Conservation (phyloP, 2,888 invertebrate species). For the Merodon equestris region DNA sequence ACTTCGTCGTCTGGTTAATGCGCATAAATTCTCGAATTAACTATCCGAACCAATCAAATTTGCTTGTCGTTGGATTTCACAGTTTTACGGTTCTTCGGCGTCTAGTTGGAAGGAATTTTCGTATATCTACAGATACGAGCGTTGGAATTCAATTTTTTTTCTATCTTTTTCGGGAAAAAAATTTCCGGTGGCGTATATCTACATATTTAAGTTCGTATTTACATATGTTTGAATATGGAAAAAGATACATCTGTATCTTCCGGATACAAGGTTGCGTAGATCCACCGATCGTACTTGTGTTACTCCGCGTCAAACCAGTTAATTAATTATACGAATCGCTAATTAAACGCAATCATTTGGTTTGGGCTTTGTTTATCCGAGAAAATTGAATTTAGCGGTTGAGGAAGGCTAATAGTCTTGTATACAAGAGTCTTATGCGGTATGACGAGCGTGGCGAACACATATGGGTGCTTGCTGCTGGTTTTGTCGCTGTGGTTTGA, state of each 20-base stretch:
- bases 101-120: too few relatives aligned
- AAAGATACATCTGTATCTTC: slow-evolving; percentile 62
- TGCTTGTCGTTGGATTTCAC: slow-evolving; percentile 50
- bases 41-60: slow-evolving; percentile 65
- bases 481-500: slow-evolving; percentile 8
- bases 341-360: slow-evolving; percentile 65
- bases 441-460: slow-evolving; percentile 1
- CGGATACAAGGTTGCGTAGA: slow-evolving; percentile 53
- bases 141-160: slow-evolving; percentile 52
- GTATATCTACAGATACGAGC: slow-evolving; percentile 31
- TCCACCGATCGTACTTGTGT: slow-evolving; percentile 17
- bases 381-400: slow-evolving; percentile 49
- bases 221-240: slow-evolving; percentile 52
- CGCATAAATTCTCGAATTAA: slow-evolving; percentile 64
- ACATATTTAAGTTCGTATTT: background rate
- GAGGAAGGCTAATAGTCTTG: slow-evolving; percentile 1
- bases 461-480: slow-evolving; percentile 39
- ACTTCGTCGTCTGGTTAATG: slow-evolving; percentile 59
- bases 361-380: slow-evolving; percentile 58
- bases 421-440: too few relatives aligned
- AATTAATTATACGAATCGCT: slow-evolving; percentile 65
- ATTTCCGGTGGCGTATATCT: background rate
- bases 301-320: slow-evolving; percentile 50
- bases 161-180: slow-evolving; percentile 22
- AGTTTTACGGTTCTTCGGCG: background rate